phyloP scores from a whole-genome alignment of 92 coral and sea anemone species.

The Epizoanthus stellaris region DNA sequence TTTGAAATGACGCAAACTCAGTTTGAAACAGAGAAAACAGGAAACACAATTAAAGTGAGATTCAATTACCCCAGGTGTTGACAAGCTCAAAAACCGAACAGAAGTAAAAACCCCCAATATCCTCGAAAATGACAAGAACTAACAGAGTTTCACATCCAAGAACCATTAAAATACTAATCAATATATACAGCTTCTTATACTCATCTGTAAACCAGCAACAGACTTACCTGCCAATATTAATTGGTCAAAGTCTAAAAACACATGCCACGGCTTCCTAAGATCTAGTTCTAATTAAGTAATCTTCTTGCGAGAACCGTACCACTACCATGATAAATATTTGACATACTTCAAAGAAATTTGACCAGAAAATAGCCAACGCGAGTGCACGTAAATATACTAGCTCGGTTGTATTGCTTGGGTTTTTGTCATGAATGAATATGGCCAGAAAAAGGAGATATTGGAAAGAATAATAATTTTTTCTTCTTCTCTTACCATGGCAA shows the following conservation, averaged over 20 bases:
- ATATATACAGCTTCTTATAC: background rate
- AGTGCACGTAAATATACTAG: no score
- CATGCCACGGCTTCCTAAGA: background rate
- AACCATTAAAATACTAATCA: background rate
- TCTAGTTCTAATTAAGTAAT: constrained; percentile 19
- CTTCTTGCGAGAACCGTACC: constrained; percentile 27
- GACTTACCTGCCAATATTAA: background rate
- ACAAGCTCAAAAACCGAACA: constrained; percentile 32
- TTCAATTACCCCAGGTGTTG: constrained; percentile 33
- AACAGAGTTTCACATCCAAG: constrained; percentile 8
- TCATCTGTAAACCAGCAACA: background rate
- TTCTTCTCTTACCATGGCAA: no score
- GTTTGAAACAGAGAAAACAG: background rate
- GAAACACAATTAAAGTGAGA: background rate
- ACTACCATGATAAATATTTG: constrained; percentile 4
- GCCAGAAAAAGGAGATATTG: no score
- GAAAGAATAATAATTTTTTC: no score
- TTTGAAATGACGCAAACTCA: background rate
- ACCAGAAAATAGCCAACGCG: constrained; percentile 1
- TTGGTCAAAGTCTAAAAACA: background rate
- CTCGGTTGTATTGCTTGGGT: no score
- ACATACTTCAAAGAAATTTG: constrained; percentile 2
- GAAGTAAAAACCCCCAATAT: constrained; percentile 18
- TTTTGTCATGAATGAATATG: no score
- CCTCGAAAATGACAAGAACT: constrained; percentile 7